These are phyloP conservation scores for Gymnothorax javanicus DNA, from an alignment of 2,797 vertebrate species.

Conservation along the genomic window DNA sequence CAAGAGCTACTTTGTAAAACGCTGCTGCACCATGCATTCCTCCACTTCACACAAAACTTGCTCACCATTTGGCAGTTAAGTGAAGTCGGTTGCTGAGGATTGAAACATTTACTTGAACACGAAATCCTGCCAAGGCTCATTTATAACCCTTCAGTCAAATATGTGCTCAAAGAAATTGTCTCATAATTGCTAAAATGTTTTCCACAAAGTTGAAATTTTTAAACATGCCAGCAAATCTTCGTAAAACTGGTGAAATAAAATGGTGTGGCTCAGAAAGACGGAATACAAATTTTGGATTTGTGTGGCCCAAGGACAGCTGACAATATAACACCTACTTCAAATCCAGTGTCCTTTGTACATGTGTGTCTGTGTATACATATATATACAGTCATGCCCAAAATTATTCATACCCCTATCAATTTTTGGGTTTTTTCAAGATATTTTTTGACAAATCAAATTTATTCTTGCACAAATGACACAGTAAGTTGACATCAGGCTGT, in stretches of 20 bases:
- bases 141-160: slow-evolving; percentile 1
- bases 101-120: background rate
- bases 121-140: background rate
- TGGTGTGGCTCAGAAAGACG: background rate
- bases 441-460: too few relatives aligned
- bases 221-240: background rate
- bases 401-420: too few relatives aligned
- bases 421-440: too few relatives aligned
- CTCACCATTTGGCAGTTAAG: background rate
- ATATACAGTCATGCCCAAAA: too few relatives aligned
- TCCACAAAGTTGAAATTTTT: background rate
- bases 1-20: background rate
- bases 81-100: background rate
- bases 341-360: background rate
- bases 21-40: background rate
- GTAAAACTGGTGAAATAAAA: background rate
- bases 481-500: too few relatives aligned
- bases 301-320: background rate
- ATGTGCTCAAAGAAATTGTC: background rate
- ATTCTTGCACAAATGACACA: too few relatives aligned
- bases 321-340: background rate
- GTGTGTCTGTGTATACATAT: background rate
- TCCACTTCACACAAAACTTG: background rate
- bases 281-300: background rate
- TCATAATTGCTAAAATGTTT: background rate